A percentile compares a stretch with the other conserved stretches of the same genome.
Conservation (phyloP, 2,888 invertebrate genomes). For the Trileptium ribeirensis region DNA sequence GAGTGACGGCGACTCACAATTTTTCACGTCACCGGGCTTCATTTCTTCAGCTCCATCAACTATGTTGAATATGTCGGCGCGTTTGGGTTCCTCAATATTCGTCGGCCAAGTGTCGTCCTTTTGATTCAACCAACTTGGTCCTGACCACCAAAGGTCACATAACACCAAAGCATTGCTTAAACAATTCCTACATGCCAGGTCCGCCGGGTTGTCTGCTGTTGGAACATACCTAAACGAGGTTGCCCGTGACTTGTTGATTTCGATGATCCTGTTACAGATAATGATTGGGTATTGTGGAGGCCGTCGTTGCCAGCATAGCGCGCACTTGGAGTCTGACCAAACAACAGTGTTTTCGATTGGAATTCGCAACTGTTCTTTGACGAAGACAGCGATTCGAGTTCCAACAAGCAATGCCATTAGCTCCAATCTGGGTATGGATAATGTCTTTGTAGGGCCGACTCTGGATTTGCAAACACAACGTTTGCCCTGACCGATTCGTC, state of each 20-base stretch:
- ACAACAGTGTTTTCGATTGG: neutral
- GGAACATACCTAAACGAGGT: conserved; percentile 8
- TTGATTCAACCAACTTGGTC: too few relatives aligned
- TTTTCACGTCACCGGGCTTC: too few relatives aligned
- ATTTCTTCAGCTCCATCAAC: too few relatives aligned
- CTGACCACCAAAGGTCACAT: too few relatives aligned
- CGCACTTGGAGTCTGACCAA: conserved; percentile 9
- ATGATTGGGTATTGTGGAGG: neutral
- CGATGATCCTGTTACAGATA: neutral
- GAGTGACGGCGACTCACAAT: too few relatives aligned
- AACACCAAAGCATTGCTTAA: too few relatives aligned
- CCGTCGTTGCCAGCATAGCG: neutral
- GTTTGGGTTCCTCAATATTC: too few relatives aligned
- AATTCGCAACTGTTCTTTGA: neutral
- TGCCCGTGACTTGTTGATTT: neutral
- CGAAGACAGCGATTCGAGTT: neutral
- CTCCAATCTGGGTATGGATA: conserved; percentile 22
- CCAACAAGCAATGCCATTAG: neutral
- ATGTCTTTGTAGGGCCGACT: neutral
- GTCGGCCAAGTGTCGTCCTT: too few relatives aligned
- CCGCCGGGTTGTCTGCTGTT: conserved; percentile 42
- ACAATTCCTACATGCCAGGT: too few relatives aligned
- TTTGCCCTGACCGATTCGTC: neutral
- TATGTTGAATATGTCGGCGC: too few relatives aligned
- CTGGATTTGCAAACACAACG: neutral